Conservation (phyloP, 2,797 vertebrate genomes). For the Chaenodraco wilsoni region DNA sequence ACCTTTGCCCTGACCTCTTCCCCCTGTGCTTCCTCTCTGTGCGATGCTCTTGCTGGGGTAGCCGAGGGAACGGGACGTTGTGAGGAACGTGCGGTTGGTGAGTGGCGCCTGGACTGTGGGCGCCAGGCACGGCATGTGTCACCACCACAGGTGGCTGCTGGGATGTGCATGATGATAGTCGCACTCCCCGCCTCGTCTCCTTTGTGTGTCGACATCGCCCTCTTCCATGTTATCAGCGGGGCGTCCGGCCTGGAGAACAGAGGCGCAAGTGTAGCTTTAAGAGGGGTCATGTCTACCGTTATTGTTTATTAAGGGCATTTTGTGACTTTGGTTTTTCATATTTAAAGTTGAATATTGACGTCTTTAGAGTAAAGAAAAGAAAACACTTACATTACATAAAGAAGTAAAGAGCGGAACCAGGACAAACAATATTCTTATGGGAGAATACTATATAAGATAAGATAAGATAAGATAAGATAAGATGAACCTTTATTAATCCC, state of each 20-base stretch:
- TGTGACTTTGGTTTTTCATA: neutral
- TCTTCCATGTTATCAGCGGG: conserved; percentile 40
- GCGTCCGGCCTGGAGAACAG: neutral
- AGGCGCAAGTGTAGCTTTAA: neutral
- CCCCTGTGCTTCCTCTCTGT: conserved; percentile 82
- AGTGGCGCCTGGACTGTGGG: conserved; percentile 84
- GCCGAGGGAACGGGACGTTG: conserved; percentile 95
- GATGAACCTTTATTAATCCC: too few relatives aligned
- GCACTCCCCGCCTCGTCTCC: conserved; percentile 68
- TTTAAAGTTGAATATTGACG: neutral
- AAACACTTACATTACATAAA: neutral
- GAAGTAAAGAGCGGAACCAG: neutral
- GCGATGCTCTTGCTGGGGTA: conserved; percentile 90
- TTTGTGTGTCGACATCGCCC: conserved; percentile 59
- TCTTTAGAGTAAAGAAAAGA: neutral
- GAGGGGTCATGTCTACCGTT: neutral
- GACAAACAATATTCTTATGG: neutral
- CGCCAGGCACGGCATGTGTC: conserved; percentile 82
- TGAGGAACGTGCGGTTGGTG: conserved; percentile 96
- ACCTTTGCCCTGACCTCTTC: conserved; percentile 79
- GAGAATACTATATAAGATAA: neutral
- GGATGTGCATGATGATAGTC: conserved; percentile 82
- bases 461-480: too few relatives aligned
- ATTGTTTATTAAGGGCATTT: neutral
- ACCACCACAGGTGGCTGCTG: conserved; percentile 78